Percentiles rank a stretch among this genome's conserved stretches.
These are phyloP conservation scores for Nanger granti DNA, from an alignment of 2,113 vertebrate genomes.

Conservation along the genomic window DNA sequence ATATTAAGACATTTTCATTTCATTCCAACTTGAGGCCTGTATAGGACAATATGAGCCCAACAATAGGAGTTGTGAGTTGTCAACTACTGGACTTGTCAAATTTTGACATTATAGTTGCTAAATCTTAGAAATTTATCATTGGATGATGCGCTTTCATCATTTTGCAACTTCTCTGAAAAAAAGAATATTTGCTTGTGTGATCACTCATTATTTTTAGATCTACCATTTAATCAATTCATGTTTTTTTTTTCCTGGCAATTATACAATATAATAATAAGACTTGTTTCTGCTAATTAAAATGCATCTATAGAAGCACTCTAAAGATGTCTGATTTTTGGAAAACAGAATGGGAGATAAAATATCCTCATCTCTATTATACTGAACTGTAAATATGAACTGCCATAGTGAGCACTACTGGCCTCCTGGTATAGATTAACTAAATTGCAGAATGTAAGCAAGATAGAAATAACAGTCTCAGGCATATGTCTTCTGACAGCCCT, in stretches of 20 bases:
- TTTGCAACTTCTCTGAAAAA: not conserved
- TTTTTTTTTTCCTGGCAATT: not conserved
- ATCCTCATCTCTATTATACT: not conserved
- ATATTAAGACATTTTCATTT: not conserved
- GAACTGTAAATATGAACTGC: not conserved
- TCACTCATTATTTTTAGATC: not conserved
- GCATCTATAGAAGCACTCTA: not conserved
- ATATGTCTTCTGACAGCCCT: not conserved
- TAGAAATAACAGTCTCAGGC: not conserved
- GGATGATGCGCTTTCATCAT: not conserved
- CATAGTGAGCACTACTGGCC: not conserved
- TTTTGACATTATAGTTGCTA: not conserved
- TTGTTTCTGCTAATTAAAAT: not conserved
- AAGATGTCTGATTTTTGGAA: not conserved
- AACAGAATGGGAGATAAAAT: not conserved
- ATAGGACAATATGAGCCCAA: not conserved
- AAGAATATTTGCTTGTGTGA: not conserved
- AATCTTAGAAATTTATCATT: not conserved
- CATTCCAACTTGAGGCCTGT: not conserved
- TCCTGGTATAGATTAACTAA: not conserved
- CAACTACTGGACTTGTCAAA: not conserved
- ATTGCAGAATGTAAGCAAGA: not conserved
- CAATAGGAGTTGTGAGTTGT: not conserved
- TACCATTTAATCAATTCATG: not conserved
- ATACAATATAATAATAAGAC: not conserved